Evolutionary conservation across 2,797 vertebrate genomes (phyloP).

Genomic region (Anableps anableps): DNA sequence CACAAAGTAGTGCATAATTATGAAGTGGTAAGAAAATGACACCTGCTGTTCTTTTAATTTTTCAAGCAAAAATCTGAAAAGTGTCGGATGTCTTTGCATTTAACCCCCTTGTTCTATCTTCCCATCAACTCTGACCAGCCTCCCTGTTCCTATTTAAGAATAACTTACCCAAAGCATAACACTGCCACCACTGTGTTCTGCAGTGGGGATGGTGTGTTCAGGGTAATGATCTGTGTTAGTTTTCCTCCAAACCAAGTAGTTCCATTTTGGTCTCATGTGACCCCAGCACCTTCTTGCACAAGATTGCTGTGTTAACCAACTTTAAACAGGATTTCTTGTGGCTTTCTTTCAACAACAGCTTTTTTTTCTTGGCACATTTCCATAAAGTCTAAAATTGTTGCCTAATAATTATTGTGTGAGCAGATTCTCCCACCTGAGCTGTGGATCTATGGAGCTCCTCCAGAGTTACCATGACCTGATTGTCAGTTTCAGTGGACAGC

Average conservation of each 20-base stretch:
- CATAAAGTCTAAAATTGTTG: neutral
- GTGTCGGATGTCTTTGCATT: neutral
- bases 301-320: neutral
- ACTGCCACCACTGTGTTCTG: no score
- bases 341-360: no score
- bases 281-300: neutral
- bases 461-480: no score
- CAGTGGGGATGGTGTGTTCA: neutral
- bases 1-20: neutral
- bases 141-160: no score
- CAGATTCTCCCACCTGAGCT: neutral
- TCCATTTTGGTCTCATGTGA: neutral
- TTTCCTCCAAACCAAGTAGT: no score
- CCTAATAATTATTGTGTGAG: neutral
- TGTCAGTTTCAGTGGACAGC: neutral
- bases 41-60: neutral
- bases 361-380: neutral
- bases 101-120: neutral
- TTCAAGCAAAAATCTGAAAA: neutral
- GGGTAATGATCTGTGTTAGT: neutral
- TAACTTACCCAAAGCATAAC: no score
- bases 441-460: neutral
- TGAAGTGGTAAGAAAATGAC: neutral
- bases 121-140: no score
- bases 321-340: no score